Conservation (phyloP, 2,797 vertebrate species). For the Hoplostethus mediterraneus region DNA sequence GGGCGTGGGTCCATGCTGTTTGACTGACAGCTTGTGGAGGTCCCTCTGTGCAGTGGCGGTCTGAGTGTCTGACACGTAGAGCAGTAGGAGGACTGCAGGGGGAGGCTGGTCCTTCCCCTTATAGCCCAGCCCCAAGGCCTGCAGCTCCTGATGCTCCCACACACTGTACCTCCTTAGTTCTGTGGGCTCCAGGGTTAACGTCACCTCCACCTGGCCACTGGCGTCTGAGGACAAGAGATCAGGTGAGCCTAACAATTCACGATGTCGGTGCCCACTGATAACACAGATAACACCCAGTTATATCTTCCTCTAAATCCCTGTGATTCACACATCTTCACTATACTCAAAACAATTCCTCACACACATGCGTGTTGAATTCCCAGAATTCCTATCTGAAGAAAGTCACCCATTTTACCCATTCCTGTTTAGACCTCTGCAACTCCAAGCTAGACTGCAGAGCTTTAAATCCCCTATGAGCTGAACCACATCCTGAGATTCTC, state of each 20-base stretch:
- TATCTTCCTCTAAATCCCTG: too few species aligned
- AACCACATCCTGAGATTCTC: too few species aligned
- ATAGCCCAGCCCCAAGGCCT: slow-evolving; percentile 54
- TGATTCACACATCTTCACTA: too few species aligned
- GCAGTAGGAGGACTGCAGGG: slow-evolving; percentile 82
- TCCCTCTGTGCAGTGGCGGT: slow-evolving; percentile 78
- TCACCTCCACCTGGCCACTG: slow-evolving; percentile 66
- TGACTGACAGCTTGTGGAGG: slow-evolving; percentile 62
- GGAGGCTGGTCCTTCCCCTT: slow-evolving; percentile 21
- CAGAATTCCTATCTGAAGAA: too few species aligned
- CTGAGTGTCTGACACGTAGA: slow-evolving; percentile 88
- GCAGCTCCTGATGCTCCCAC: slow-evolving; percentile 82
- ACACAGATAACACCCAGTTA: too few species aligned
- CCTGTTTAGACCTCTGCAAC: too few species aligned
- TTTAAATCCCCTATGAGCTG: too few species aligned
- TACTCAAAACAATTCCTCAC: too few species aligned
- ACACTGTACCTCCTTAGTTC: slow-evolving; percentile 89
- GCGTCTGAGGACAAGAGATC: slow-evolving; percentile 77
- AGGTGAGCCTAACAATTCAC: background rate
- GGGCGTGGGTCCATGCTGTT: slow-evolving; percentile 34
- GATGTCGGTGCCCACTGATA: too few species aligned
- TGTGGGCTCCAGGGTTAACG: slow-evolving; percentile 81
- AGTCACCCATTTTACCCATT: too few species aligned
- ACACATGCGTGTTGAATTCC: too few species aligned
- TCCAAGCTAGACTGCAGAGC: too few species aligned